A percentile compares a stretch with the other conserved stretches of the same genome.
These are phyloP conservation scores for Battus philenor DNA, from an alignment of 1,140 invertebrate species.

Conservation along the genomic window DNA sequence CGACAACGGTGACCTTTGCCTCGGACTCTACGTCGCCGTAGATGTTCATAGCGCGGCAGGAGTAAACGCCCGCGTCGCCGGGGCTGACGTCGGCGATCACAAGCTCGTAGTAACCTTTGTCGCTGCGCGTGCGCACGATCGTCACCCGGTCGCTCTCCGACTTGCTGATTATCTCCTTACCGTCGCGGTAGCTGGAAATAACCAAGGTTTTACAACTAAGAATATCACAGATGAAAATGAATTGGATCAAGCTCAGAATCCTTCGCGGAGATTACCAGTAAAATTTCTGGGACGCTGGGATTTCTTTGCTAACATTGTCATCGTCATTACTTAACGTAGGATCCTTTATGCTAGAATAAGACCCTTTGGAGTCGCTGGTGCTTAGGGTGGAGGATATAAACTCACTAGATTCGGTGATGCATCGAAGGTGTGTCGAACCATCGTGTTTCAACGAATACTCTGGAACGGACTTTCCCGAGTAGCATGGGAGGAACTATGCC, in stretches of 20 bases:
- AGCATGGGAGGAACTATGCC: no score
- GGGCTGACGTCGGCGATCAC: constrained; percentile 89
- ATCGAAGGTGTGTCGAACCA: no score
- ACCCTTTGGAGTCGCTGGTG: no score
- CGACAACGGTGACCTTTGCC: constrained; percentile 86
- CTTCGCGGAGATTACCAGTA: no score
- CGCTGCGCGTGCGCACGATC: constrained; percentile 84
- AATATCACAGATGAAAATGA: no score
- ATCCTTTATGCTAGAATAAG: not conserved
- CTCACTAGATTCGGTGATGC: no score
- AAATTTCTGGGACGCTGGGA: no score
- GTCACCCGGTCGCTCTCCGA: constrained; percentile 82
- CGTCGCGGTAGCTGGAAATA: constrained; percentile 90
- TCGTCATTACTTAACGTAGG: no score
- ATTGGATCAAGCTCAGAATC: not conserved
- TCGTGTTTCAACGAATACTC: no score
- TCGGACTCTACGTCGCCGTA: constrained; percentile 87
- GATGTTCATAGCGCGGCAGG: constrained; percentile 90
- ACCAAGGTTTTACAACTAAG: constrained; percentile 8
- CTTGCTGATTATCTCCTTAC: constrained; percentile 79
- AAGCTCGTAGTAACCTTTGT: constrained; percentile 92
- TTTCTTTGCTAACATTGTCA: not conserved
- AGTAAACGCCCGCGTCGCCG: constrained; percentile 91
- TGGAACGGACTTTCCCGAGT: no score
- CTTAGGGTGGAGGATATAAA: no score